Conservation (phyloP, 1,140 invertebrate species). For the Drepana arcuata region DNA sequence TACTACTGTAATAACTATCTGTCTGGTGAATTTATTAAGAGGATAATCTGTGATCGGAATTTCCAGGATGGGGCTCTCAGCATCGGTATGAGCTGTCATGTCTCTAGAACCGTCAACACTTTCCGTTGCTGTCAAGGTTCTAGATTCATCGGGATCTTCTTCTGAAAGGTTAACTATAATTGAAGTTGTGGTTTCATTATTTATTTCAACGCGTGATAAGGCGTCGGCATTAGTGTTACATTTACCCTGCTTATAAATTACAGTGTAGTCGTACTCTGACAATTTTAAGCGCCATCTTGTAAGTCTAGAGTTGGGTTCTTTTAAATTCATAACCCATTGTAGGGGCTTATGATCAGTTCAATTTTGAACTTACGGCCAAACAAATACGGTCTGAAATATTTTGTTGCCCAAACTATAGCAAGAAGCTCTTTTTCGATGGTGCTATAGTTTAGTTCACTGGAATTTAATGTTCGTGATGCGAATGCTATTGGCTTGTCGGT, state of each 20-base stretch:
- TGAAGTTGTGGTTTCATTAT: no score
- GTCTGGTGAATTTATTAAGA: no score
- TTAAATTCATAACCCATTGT: constrained; percentile 36
- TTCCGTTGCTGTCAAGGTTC: no score
- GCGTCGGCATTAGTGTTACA: constrained; percentile 47
- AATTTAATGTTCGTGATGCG: constrained; percentile 27
- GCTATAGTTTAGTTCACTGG: constrained; percentile 15
- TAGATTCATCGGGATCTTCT: no score
- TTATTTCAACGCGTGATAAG: no score
- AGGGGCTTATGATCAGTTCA: constrained; percentile 70
- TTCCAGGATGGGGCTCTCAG: no score
- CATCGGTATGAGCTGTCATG: no score
- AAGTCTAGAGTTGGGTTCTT: constrained; percentile 60
- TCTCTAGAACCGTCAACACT: no score
- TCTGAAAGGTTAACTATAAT: no score
- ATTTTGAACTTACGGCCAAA: constrained; percentile 49
- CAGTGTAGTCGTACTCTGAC: constrained; percentile 51
- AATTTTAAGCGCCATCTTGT: constrained; percentile 67
- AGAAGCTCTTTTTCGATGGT: not conserved
- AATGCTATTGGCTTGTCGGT: constrained; percentile 32
- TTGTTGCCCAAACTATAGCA: constrained; percentile 54
- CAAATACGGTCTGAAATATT: constrained; percentile 42
- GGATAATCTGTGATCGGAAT: no score
- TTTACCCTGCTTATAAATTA: constrained; percentile 53
- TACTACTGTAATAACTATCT: no score